These are phyloP conservation scores for Hyles vespertilio DNA, from an alignment of 1,140 invertebrate species.

Conservation along the genomic window DNA sequence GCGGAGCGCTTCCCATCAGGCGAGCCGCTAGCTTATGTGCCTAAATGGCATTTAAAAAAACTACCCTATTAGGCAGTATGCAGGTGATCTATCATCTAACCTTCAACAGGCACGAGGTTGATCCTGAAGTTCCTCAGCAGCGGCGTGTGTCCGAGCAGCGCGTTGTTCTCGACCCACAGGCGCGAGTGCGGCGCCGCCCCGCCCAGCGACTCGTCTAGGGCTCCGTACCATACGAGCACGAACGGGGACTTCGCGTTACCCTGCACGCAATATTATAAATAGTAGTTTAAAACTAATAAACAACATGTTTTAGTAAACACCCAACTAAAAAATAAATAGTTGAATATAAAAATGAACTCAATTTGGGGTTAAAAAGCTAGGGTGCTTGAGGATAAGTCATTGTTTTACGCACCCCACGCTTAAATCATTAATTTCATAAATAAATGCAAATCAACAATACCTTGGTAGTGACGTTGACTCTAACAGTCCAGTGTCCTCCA, in stretches of 20 bases:
- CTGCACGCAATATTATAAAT: conserved; percentile 13
- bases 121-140: conserved; percentile 86
- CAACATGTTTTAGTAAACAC: no score
- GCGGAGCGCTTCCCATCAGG: no score
- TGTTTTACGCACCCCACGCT: no score
- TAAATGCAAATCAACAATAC: conserved; percentile 45
- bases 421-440: no score
- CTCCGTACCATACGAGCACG: conserved; percentile 86
- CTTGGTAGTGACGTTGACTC: conserved; percentile 83
- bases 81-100: conserved; percentile 21
- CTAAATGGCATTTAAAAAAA: no score
- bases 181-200: conserved; percentile 76
- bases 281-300: background rate
- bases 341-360: no score
- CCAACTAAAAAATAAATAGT: no score
- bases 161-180: conserved; percentile 74
- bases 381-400: no score
- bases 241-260: conserved; percentile 67
- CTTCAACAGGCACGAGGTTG: conserved; percentile 51
- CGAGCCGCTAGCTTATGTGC: no score
- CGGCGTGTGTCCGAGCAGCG: conserved; percentile 84
- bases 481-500: conserved; percentile 95
- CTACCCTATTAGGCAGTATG: no score
- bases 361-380: no score
- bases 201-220: conserved; percentile 82